A percentile compares a stretch with the other conserved stretches of the same genome.
Evolutionary conservation across 2,797 vertebrate genomes (phyloP).

Genomic region (Poeciliopsis presidionis): DNA sequence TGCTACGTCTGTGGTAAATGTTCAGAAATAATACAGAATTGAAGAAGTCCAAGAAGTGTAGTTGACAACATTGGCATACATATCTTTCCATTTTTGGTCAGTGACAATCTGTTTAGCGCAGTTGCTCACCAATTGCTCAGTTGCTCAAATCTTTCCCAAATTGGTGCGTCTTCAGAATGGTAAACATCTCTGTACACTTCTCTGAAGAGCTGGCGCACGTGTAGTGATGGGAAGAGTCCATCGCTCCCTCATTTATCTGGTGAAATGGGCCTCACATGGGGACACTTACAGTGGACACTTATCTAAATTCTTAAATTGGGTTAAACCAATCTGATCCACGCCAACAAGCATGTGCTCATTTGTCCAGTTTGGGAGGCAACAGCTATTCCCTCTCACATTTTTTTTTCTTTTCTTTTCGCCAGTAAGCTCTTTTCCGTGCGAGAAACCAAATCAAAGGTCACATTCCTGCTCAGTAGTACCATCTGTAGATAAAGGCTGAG

Average conservation of each 20-base stretch:
- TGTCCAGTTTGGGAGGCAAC: constrained; percentile 53
- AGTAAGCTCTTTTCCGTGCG: constrained; percentile 64
- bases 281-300: constrained; percentile 73
- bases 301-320: constrained; percentile 75
- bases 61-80: constrained; percentile 47
- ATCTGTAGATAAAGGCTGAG: constrained; percentile 83
- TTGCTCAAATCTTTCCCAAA: constrained; percentile 8
- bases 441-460: constrained; percentile 82
- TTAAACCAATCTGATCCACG: constrained; percentile 71
- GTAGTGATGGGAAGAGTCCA: constrained; percentile 54
- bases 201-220: constrained; percentile 52
- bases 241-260: constrained; percentile 46
- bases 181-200: constrained; percentile 21
- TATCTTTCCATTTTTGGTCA: constrained; percentile 7
- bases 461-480: constrained; percentile 81
- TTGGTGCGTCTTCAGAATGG: constrained; percentile 2
- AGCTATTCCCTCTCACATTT: constrained; percentile 47
- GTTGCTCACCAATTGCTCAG: neutral
- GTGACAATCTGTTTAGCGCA: constrained; percentile 1
- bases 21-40: constrained; percentile 78
- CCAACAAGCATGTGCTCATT: constrained; percentile 74
- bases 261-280: constrained; percentile 78
- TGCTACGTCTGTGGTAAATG: constrained; percentile 58
- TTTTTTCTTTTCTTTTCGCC: constrained; percentile 7
- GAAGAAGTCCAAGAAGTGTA: constrained; percentile 69